A percentile compares a stretch with the other conserved stretches of the same genome.
phyloP scores from a whole-genome alignment of 2,113 vertebrate genomes.

The Platichthys flesus region DNA sequence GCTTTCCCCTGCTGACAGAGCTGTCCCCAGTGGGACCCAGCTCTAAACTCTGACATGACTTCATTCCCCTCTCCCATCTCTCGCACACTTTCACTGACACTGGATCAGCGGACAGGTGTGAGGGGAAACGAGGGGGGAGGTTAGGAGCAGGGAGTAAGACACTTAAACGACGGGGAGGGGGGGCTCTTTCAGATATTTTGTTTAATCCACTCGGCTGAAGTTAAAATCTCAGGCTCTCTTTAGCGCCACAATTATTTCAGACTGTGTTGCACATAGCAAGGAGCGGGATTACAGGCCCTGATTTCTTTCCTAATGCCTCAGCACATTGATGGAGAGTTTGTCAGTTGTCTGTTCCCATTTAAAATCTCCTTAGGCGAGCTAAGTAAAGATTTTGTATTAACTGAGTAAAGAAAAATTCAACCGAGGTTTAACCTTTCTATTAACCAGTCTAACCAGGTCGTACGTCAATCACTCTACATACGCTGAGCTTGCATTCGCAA shows the following conservation, averaged over 20 bases:
- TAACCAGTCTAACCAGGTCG: background rate
- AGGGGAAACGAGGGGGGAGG: conserved; percentile 10
- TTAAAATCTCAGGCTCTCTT: conserved; percentile 21
- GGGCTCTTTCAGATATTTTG: conserved; percentile 27
- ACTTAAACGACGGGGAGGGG: conserved; percentile 13
- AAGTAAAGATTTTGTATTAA: background rate
- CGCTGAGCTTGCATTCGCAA: conserved; percentile 31
- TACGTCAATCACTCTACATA: background rate
- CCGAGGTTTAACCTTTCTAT: background rate
- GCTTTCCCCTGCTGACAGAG: conserved; percentile 54
- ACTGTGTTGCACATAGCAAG: no score
- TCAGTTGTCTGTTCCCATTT: background rate
- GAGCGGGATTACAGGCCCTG: background rate
- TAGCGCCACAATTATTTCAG: background rate
- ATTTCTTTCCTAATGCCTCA: background rate
- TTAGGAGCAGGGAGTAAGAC: background rate
- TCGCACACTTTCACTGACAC: conserved; percentile 71
- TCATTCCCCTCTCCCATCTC: conserved; percentile 50
- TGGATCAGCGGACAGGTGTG: conserved; percentile 69
- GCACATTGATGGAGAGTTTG: background rate
- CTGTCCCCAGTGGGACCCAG: conserved; percentile 59
- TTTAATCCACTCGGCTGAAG: conserved; percentile 33
- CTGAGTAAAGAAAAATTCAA: background rate
- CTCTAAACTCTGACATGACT: conserved; percentile 56
- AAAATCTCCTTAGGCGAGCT: background rate